Base-by-base conservation (phyloP, 2,888 invertebrate genomes). In the Aphrophora alni region DNA sequence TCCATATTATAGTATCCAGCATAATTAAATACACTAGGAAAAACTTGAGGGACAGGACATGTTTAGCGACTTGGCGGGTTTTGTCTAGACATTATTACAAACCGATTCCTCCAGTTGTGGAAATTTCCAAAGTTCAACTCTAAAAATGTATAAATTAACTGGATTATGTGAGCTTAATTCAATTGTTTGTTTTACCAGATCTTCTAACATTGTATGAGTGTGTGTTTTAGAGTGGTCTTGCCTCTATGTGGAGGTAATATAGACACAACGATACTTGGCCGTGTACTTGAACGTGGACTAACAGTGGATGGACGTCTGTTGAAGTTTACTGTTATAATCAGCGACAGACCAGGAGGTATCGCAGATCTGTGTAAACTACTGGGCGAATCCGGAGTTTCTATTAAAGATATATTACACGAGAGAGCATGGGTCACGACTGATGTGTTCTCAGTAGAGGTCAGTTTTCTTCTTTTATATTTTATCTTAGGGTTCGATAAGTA, bases 361-460 rank as follows among this genome's bases (percentile, higher is more conserved):
- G 93, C 95, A 0, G 97, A 97, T 86, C 90, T 97, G 5, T 95
- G 96, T 86, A 92, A 92, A 86, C 89, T 95, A 68, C 90, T 97
- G 77, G 91, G 93, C 0, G 91, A 92, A 0, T 90, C 95, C 38
- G 97, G 97, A 0, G 97, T 97, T 17, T 95, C 95, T 59, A 96
- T 98, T 83, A 98, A 98, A 88, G 98, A 98, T 87, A 97, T 98
- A 81, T 95, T 97, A 89, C 98, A 98, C 88, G 98, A 98, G 87
- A 91, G 98, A 78, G 98, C 98, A 0, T 98, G 98, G 98, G 92
- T 98, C 17, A 93, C 93, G 81, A 93, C 93, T 0, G 98, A 98
- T 87, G 95, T 98, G 74, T 97, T 97, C 87, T 92, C 93, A 84
- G 94, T 94, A 25, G 92, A 93, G 87, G 92, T 91, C 86, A 85